Evolutionary conservation across 1,140 invertebrate species (phyloP).

Genomic region (Luehdorfia chinensis): DNA sequence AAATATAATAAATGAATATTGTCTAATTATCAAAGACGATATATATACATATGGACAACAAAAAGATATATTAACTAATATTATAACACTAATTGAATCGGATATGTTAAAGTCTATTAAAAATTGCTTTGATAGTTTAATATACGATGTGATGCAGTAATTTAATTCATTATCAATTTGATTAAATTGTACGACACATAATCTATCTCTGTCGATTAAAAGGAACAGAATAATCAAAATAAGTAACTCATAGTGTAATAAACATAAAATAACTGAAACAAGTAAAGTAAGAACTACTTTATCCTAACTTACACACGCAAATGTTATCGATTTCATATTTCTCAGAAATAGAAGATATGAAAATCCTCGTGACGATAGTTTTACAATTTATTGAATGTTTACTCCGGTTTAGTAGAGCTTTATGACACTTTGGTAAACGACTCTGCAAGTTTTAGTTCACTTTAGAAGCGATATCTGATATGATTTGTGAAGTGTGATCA

Average conservation of each 20-base stretch:
- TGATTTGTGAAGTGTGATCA: constrained; percentile 14
- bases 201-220: constrained; percentile 6
- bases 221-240: not conserved
- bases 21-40: too few relatives aligned
- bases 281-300: too few relatives aligned
- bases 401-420: constrained; percentile 14
- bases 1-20: too few relatives aligned
- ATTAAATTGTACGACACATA: constrained; percentile 6
- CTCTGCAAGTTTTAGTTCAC: constrained; percentile 6
- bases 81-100: constrained; percentile 12
- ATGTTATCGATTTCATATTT: not conserved
- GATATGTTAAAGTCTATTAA: constrained; percentile 17
- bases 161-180: constrained; percentile 21
- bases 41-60: not conserved
- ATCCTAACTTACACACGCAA: too few relatives aligned
- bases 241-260: not conserved
- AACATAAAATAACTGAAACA: not conserved
- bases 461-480: constrained; percentile 11
- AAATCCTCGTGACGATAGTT: constrained; percentile 14
- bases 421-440: constrained; percentile 14
- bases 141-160: constrained; percentile 30
- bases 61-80: not conserved
- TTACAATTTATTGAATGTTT: constrained; percentile 15
- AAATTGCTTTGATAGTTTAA: constrained; percentile 25
- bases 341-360: not conserved